Evolutionary conservation across 2,888 invertebrate species (phyloP).

Genomic region (Mythimna loreyi): DNA sequence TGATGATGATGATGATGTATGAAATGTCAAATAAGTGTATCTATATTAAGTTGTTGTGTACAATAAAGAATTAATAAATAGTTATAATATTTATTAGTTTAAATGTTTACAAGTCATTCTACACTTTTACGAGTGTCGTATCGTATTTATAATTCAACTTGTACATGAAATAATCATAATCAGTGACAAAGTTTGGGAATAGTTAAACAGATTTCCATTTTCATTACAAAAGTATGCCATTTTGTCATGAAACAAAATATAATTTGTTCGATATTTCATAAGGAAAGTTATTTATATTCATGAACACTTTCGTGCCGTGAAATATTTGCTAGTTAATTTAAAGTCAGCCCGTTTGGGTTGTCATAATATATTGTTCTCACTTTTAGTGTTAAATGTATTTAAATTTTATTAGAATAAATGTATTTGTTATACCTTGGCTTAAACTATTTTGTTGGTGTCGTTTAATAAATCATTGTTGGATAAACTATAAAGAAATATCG

Average conservation of each 20-base stretch:
- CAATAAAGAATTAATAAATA: too few relatives aligned
- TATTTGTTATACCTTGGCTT: not conserved
- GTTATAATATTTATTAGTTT: too few relatives aligned
- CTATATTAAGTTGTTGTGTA: too few relatives aligned
- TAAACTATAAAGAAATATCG: too few relatives aligned
- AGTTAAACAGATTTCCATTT: too few relatives aligned
- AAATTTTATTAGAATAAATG: conserved; percentile 22
- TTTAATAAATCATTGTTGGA: not conserved
- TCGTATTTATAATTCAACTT: too few relatives aligned
- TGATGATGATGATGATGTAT: too few relatives aligned
- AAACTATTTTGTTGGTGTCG: conserved; percentile 4
- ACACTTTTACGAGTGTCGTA: too few relatives aligned
- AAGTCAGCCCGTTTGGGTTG: conserved; percentile 1
- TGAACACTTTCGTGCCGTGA: conserved; percentile 12
- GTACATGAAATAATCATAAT: too few relatives aligned
- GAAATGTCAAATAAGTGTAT: too few relatives aligned
- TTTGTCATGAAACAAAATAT: not conserved
- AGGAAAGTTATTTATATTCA: conserved; percentile 22
- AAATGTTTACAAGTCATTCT: too few relatives aligned
- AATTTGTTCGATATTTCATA: not conserved
- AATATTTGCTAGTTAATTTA: conserved; percentile 19
- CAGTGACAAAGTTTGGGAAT: too few relatives aligned
- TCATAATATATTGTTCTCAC: conserved; percentile 24
- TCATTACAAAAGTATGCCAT: not conserved
- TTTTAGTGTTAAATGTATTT: conserved; percentile 7